phyloP scores from a whole-genome alignment of 37 sponge, comb jelly and placozoan species.

The Oopsacas minuta region DNA sequence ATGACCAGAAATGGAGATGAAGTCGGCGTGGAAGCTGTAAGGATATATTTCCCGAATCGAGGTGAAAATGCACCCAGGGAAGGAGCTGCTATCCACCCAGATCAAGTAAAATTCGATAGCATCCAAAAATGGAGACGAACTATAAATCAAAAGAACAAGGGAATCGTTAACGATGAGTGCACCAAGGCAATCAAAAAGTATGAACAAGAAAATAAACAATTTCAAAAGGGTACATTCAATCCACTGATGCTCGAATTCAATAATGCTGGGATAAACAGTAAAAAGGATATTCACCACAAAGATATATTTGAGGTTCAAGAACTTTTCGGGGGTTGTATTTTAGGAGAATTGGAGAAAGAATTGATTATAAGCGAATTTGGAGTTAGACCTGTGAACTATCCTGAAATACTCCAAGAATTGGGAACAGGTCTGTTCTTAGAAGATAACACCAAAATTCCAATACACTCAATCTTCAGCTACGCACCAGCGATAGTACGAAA shows the following conservation, averaged over 20 bases:
- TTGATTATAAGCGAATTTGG: background rate
- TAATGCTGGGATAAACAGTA: background rate
- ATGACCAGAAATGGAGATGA: slow-evolving; percentile 9
- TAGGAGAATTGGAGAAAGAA: background rate
- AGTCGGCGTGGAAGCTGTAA: background rate
- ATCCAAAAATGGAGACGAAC: background rate
- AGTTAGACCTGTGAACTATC: background rate
- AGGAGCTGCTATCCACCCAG: background rate
- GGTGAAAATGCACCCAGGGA: background rate
- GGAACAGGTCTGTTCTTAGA: background rate
- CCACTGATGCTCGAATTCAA: background rate
- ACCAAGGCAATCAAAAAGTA: background rate
- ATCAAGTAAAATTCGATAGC: background rate
- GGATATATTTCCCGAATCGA: background rate
- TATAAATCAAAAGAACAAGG: background rate
- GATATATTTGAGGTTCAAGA: background rate
- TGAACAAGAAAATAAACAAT: background rate
- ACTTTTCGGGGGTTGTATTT: background rate
- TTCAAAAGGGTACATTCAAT: background rate
- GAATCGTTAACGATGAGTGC: background rate
- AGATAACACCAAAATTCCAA: background rate
- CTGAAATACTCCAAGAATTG: background rate
- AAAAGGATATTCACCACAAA: background rate
- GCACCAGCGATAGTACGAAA: background rate
- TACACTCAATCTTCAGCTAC: background rate